Percentiles rank a stretch among this genome's conserved stretches.
These are phyloP conservation scores for Pemphigus obesinymphae DNA, from an alignment of 1,140 invertebrate genomes.

Conservation along the genomic window DNA sequence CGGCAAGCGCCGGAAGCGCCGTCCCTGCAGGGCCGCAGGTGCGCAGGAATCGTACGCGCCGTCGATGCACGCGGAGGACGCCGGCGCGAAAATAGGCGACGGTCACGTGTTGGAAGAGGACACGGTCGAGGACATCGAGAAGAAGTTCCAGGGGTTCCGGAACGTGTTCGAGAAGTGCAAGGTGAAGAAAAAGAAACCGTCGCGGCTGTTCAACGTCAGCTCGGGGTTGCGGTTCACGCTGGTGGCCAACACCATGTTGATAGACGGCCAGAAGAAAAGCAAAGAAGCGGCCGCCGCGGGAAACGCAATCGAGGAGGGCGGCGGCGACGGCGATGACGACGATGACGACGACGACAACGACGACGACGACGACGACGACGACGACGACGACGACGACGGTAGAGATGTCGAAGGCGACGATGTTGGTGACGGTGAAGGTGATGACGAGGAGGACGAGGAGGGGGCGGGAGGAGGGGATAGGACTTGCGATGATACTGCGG, in stretches of 20 bases:
- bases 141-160: slow-evolving; percentile 29
- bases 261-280: background rate
- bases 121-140: slow-evolving; percentile 25
- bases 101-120: background rate
- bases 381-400: too few species aligned
- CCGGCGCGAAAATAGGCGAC: background rate
- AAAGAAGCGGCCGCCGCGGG: background rate
- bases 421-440: background rate
- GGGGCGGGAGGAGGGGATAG: too few species aligned
- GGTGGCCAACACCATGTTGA: slow-evolving; percentile 23
- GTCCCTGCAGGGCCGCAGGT: too few species aligned
- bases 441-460: background rate
- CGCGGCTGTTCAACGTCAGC: slow-evolving; percentile 10
- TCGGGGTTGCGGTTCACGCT: slow-evolving; percentile 21
- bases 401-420: background rate
- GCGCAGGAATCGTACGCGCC: background rate
- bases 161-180: slow-evolving; percentile 34
- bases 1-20: background rate
- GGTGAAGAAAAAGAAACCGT: slow-evolving; percentile 31
- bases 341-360: background rate
- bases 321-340: background rate
- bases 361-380: background rate
- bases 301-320: background rate
- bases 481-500: background rate
- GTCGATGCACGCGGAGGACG: background rate